Percentiles rank a stretch among this genome's conserved stretches.
These are phyloP conservation scores for Euleptes europaea DNA, from an alignment of 2,113 vertebrate species.

Conservation along the genomic window DNA sequence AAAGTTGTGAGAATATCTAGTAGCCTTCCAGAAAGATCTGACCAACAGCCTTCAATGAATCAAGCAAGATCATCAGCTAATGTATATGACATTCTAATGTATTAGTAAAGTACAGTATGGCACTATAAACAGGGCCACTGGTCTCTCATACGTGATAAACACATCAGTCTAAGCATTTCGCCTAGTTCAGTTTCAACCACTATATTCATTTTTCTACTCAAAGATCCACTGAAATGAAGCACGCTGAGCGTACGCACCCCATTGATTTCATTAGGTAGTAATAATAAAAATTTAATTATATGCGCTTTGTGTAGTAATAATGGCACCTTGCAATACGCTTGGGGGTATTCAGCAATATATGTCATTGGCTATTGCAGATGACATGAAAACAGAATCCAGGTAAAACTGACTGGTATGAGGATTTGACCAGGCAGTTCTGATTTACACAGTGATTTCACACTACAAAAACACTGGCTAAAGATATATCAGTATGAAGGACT, in stretches of 20 bases:
- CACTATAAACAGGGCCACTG: neutral
- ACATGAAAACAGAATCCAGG: neutral
- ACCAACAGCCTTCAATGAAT: conserved; percentile 41
- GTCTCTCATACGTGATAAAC: conserved; percentile 12
- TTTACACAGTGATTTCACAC: neutral
- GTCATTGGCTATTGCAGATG: neutral
- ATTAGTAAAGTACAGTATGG: conserved; percentile 14
- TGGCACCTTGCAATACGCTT: neutral
- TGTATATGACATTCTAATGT: neutral
- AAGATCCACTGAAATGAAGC: neutral
- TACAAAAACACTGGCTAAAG: neutral
- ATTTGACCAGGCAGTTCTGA: neutral
- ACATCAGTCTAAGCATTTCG: conserved; percentile 14
- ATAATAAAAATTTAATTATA: neutral
- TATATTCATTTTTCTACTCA: neutral
- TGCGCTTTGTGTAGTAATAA: neutral
- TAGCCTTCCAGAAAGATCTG: neutral
- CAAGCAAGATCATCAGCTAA: conserved; percentile 19
- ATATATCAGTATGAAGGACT: neutral
- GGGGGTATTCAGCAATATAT: neutral
- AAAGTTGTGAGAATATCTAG: conserved; percentile 2
- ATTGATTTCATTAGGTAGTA: neutral
- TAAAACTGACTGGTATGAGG: neutral
- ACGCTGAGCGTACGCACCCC: neutral
- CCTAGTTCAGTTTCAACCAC: neutral